Base-by-base conservation (phyloP, 1,140 invertebrate genomes). In the Rhynchophorus ferrugineus region DNA sequence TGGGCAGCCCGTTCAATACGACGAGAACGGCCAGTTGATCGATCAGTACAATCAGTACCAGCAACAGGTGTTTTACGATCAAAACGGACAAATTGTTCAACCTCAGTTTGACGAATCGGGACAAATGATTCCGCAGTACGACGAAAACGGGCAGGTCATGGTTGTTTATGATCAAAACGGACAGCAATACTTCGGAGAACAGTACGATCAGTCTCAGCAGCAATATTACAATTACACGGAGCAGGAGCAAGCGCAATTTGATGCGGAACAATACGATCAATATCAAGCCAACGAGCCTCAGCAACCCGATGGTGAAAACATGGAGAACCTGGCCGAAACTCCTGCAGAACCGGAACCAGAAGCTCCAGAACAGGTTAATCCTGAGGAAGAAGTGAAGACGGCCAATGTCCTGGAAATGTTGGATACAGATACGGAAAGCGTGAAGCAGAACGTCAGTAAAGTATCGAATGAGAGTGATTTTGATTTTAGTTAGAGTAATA, bases 391-490 rank as follows among this genome's bases (percentile, higher is more conserved):
- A 29, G 19, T 8, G 43, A 49, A 49, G 22, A 8, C 24, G n/a
- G 41, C 1, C 2, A 60, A 56, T 20, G 53, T 62, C 1, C 42
- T 60, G 50, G 52, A 62, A 18, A 60, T 62, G 50, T 51, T 62
- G 20, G 58, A 62, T 43, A 62, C 58, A 3, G 61, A 62, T 29
- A 60, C 58, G 9, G 61, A 62, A 44, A 54, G 43, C 41, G 8
- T 22, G 3, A 53, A 49, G 34, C 47, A 54, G 14, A 59, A 57
- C 22, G 58, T 43, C 3, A 56, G 52, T 16, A 59, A 60, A 49
- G 34, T 58, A 16, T 60, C 61, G 8, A 60, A 58, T 41, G 61
- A 62, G 24, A 60, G 56, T 50, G 61, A 62, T 56, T 62, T 62
- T 39, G 61, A 62, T 56, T 61, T 55, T 44, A 55, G 41, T 45